Evolutionary conservation across 2,113 vertebrate species (phyloP), one percentile per base, ranked within the genome.

Genomic region (Pomatorhinus ruficollis): DNA sequence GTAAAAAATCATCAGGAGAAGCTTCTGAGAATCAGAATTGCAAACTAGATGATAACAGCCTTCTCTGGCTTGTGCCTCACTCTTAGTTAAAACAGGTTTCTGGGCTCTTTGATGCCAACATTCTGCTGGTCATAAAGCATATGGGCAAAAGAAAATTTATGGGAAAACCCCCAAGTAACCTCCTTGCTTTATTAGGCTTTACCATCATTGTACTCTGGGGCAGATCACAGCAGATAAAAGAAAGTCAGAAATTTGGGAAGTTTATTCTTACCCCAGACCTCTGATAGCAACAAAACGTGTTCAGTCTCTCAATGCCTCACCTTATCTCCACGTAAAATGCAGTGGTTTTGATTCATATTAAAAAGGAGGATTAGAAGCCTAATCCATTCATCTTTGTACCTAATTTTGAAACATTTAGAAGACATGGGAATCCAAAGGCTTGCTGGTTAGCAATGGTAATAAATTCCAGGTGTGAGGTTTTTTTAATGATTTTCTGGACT

Each of bases 1-100:
- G 80, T 95, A 77, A 91, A 91, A 96, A 84, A 78, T 65, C 54
- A 50, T 49, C 82, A 88, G 30, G 35, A 89, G 69, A 60, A 88
- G 37, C 22, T 76, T 94, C 66, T 94, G 86, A 93, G 70, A 80
- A 70, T 89, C 65, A 88, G 63, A 83, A 86, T 79, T 86, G 52
- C 60, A 91, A 92, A 97, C 57, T 4, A 87, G 49, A 42, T 77
- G 64, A 35, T 49, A 91, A 56, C 37, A 77, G 27, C 66, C 37
- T 86, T 88, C 70, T 93, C 56, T 89, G 54, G 47, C 40, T 81
- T 88, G 47, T 37, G 39, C 50, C 60, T 91, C 64, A 76, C 77
- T 82, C 75, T 56, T 79, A 88, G 49, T 80, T 91, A 80, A 60
- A 88, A 70, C 6, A 86, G 57, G 50, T 78, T 88, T 93, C 53